Conservation (phyloP, 1,140 invertebrate species). For the Drosophila seguyi region DNA sequence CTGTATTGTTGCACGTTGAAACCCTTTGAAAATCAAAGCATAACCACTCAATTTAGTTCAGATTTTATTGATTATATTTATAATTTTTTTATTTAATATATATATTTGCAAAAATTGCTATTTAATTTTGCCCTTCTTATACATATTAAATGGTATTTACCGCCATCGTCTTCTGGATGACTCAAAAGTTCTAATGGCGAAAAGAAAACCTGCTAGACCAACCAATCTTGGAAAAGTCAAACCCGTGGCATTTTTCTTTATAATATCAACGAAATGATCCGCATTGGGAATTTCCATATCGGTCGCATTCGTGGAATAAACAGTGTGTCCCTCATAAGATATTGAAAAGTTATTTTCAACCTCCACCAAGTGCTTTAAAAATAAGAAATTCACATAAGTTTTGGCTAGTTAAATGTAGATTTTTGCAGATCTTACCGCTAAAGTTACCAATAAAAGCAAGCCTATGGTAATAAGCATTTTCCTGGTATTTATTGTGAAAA, state of each 20-base stretch:
- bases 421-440: neutral
- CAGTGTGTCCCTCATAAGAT: neutral
- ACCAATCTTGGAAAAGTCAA: neutral
- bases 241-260: neutral
- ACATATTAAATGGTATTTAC: neutral
- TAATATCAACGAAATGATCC: neutral
- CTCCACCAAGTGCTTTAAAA: neutral
- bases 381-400: neutral
- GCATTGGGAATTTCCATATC: neutral
- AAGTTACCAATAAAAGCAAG: neutral
- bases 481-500: neutral
- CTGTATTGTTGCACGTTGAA: conserved; percentile 9
- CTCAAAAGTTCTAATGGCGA: fast-evolving
- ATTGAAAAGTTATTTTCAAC: neutral
- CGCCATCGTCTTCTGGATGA: neutral
- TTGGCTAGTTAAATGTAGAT: neutral
- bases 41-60: neutral
- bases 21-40: neutral
- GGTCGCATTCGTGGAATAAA: neutral
- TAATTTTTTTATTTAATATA: neutral
- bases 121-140: neutral
- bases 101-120: neutral
- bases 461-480: fast-evolving
- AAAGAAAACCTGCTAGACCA: fast-evolving
- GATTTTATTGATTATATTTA: neutral